These are phyloP conservation scores for Coptotermes formosanus DNA, from an alignment of 1,140 invertebrate species.

Conservation along the genomic window DNA sequence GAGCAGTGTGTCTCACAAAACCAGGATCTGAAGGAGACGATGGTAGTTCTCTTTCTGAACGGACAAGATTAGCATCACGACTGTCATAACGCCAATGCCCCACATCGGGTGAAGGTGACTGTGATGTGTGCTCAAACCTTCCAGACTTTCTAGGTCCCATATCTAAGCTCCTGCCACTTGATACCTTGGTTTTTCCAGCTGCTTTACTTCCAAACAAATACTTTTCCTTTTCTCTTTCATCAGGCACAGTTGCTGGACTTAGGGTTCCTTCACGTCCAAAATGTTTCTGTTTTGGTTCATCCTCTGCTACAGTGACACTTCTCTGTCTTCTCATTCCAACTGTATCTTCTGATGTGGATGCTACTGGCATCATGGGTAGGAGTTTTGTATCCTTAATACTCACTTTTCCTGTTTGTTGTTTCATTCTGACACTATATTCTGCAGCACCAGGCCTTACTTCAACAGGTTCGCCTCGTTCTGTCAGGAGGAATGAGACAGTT, in stretches of 20 bases:
- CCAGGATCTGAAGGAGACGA: slow-evolving; percentile 32
- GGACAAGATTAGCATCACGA: slow-evolving; percentile 29
- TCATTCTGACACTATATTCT: not conserved
- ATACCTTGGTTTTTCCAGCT: not conserved
- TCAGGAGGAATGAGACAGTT: slow-evolving; percentile 24
- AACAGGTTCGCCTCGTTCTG: slow-evolving; percentile 21
- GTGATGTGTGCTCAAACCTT: not conserved
- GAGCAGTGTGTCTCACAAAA: slow-evolving; percentile 32
- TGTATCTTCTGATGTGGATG: not conserved
- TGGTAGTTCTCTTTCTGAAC: slow-evolving; percentile 7
- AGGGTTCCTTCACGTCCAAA: not conserved
- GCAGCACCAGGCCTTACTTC: not conserved
- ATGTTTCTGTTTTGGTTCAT: not conserved
- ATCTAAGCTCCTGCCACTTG: not conserved
- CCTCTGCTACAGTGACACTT: not conserved
- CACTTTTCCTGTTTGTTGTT: not conserved
- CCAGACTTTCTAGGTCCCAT: not conserved
- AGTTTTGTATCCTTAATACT: not conserved
- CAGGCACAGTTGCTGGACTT: not conserved
- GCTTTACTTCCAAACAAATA: slow-evolving; percentile 7
- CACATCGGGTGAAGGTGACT: slow-evolving; percentile 23
- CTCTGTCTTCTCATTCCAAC: not conserved
- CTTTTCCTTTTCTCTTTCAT: slow-evolving; percentile 11
- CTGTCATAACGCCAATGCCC: slow-evolving; percentile 32
- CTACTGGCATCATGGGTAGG: slow-evolving; percentile 11